Conservation (phyloP, 2,888 invertebrate species). For the Heliconius ismenius region DNA sequence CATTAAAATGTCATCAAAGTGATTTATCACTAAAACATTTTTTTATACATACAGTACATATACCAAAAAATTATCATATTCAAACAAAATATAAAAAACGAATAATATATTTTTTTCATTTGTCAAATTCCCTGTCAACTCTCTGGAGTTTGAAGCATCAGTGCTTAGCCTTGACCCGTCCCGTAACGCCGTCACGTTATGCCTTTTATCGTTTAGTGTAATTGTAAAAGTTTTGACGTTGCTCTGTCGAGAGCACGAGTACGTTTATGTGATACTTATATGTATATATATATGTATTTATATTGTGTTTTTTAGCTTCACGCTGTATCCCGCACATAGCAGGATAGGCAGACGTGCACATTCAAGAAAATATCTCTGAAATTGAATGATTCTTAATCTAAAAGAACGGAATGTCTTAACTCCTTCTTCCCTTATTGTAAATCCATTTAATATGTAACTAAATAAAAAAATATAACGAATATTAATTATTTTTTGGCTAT, state of each 20-base stretch:
- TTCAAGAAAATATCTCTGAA: no score
- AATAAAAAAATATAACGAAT: no score
- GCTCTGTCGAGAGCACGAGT: conserved; percentile 22
- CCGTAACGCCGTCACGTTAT: conserved; percentile 7
- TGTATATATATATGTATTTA: background rate
- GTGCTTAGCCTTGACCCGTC: conserved; percentile 31
- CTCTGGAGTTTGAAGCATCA: conserved; percentile 9
- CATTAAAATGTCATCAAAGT: no score
- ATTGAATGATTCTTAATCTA: no score
- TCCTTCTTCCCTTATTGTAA: no score
- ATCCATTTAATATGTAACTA: no score
- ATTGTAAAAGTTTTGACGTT: conserved; percentile 42
- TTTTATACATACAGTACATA: no score
- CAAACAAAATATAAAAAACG: background rate
- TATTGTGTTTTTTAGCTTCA: background rate
- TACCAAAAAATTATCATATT: no score
- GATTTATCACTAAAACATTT: no score
- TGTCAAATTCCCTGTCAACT: conserved; percentile 5
- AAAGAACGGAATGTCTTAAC: no score
- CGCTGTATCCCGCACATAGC: background rate
- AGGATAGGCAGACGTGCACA: no score
- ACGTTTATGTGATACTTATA: background rate
- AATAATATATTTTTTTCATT: conserved; percentile 9
- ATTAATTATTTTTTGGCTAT: background rate
- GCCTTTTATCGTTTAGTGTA: conserved; percentile 35